Base-by-base conservation (phyloP, 1,140 invertebrate genomes). In the Harpegnathos saltator region DNA sequence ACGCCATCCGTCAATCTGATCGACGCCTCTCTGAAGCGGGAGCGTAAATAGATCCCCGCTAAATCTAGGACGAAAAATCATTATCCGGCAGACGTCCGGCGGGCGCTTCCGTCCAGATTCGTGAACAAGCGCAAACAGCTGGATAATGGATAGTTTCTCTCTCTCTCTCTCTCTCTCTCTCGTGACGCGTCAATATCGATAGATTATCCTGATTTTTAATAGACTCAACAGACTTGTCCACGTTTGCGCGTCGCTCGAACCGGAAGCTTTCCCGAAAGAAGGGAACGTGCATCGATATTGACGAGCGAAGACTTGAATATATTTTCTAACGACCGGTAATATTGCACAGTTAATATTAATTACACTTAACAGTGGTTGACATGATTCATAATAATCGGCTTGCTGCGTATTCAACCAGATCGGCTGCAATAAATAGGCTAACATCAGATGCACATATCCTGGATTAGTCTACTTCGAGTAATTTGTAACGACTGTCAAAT, bases 1-100 rank as follows among this genome's bases (percentile, higher is more conserved):
- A 73, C 14, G 44, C 61, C 56, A 73, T 81, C 68, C 14, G 9
- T 81, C 77, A 61, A 38, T 59, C 26, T 73, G 38, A 15, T 61
- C n/a, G 56, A 73, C 24, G 38, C 0, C 4, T 29, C 22, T 73
- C 44, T 61, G 38, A 69, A 72, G 59, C 33, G 17, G 7, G 44
- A 15, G 5, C 14, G 5, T 9, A 61, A 22, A 50, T 61, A 50
- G 19, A 77, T 26, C 3, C 33, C 33, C 56, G 14, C 7, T 59
- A 3, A 72, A 72, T 1, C n/a, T 7, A 15, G 61, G 3, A 44
- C 19, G 12, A 68, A 78, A 78, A 68, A 68, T 77, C 19, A 77
- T 56, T 15, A 77, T 66, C 50, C 12, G 14, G 17, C 9, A 54
- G 33, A 5, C 11, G n/a, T n/a, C n/a, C n/a, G n/a, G 52, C 33